A percentile compares a stretch with the other conserved stretches of the same genome.
Conservation (phyloP, 2,797 vertebrate genomes). For the Acridotheres tristis region DNA sequence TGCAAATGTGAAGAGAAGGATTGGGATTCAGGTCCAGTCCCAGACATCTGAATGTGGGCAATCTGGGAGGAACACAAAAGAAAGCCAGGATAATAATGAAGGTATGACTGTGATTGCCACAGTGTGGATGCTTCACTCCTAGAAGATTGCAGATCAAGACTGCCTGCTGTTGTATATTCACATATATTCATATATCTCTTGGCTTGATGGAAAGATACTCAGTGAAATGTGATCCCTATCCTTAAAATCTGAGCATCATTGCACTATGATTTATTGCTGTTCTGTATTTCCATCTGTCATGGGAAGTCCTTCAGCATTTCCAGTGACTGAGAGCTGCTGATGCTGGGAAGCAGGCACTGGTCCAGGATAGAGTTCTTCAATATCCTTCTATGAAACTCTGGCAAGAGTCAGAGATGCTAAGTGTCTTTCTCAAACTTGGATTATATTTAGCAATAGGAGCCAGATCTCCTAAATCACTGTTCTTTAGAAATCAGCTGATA, state of each 20-base stretch:
- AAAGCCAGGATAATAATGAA: not conserved
- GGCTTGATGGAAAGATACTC: not conserved
- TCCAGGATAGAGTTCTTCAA: slow-evolving; percentile 15
- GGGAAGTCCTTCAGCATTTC: not conserved
- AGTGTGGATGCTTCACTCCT: not conserved
- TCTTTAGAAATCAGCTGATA: not conserved
- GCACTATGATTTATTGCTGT: not conserved
- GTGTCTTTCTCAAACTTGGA: slow-evolving; percentile 1
- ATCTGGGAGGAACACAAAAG: not conserved
- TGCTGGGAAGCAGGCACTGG: not conserved
- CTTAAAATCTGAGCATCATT: slow-evolving; percentile 15
- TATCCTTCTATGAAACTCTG: slow-evolving; percentile 24
- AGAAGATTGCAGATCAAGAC: not conserved
- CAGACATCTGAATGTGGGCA: not conserved
- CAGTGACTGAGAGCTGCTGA: not conserved
- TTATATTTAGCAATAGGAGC: not conserved
- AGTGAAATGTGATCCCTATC: not conserved
- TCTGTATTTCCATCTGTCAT: not conserved
- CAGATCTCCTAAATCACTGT: not conserved
- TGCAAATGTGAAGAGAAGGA: not conserved
- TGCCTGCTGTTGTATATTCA: not conserved
- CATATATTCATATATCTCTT: too few relatives aligned
- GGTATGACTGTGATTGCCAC: not conserved
- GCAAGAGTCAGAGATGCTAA: not conserved
- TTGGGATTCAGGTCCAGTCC: not conserved